A percentile compares a stretch with the other conserved stretches of the same genome.
These are phyloP conservation scores for Siphamia tubifer DNA, from an alignment of 2,113 vertebrate species.

Conservation along the genomic window DNA sequence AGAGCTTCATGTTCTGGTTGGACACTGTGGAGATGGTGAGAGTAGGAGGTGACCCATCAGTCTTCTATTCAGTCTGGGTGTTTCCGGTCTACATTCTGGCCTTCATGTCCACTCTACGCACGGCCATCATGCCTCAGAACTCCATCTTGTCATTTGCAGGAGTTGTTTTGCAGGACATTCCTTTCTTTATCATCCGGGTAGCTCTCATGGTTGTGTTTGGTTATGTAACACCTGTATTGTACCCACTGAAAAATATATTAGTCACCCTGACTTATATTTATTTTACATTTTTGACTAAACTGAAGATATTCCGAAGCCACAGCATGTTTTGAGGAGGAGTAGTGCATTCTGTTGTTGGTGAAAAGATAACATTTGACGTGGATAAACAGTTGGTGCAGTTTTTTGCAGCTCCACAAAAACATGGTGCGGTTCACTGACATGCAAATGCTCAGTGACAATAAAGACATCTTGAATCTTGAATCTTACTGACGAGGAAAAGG, in stretches of 20 bases:
- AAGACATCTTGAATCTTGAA: no score
- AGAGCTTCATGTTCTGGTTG: conserved; percentile 81
- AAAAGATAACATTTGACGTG: neutral
- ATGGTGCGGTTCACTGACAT: neutral
- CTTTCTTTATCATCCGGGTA: conserved; percentile 80
- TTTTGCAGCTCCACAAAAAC: conserved; percentile 7
- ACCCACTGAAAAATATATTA: conserved; percentile 80
- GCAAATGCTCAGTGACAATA: no score
- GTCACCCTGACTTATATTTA: conserved; percentile 78
- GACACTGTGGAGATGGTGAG: conserved; percentile 85
- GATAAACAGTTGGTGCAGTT: conserved; percentile 11
- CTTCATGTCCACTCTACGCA: conserved; percentile 78
- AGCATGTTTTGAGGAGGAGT: conserved; percentile 73
- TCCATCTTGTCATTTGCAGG: conserved; percentile 69
- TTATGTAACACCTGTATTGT: conserved; percentile 79
- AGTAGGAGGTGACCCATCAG: conserved; percentile 43
- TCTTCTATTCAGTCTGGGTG: conserved; percentile 81
- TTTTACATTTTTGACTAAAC: conserved; percentile 77
- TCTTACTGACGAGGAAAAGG: neutral
- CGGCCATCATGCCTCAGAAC: conserved; percentile 71
- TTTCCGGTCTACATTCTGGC: conserved; percentile 80
- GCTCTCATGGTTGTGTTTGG: conserved; percentile 73
- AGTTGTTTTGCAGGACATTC: conserved; percentile 80
- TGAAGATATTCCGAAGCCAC: conserved; percentile 67
- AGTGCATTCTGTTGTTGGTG: neutral